phyloP scores from a whole-genome alignment of 2,888 invertebrate species.

The Tethea ocularis region DNA sequence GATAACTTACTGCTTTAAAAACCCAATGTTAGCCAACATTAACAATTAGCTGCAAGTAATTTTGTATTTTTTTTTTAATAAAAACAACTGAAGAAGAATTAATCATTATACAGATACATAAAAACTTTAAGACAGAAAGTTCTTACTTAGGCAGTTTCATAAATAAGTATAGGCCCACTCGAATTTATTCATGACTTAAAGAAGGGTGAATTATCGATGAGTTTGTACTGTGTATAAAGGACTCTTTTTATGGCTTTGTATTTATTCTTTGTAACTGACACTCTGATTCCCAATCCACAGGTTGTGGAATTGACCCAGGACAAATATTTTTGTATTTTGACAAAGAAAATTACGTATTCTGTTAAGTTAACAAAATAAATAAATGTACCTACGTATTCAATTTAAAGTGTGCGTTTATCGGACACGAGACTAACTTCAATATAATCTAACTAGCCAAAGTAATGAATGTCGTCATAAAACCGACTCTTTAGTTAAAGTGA shows the following conservation, averaged over 20 bases:
- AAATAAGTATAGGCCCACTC: conserved; percentile 1
- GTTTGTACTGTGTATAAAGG: background rate
- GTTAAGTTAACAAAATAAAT: too few species aligned
- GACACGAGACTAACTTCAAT: too few species aligned
- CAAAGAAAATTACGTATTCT: too few species aligned
- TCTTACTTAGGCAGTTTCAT: background rate
- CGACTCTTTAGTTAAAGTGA: conserved; percentile 58
- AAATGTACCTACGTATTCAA: too few species aligned
- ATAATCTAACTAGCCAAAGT: background rate
- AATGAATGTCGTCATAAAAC: conserved; percentile 18
- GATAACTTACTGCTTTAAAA: background rate
- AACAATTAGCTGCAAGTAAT: too few species aligned
- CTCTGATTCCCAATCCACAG: too few species aligned
- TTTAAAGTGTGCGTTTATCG: too few species aligned
- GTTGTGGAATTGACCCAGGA: too few species aligned
- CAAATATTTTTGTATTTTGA: too few species aligned
- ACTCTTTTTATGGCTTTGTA: background rate
- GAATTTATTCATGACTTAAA: conserved; percentile 3
- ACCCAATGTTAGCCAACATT: too few species aligned
- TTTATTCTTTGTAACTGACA: background rate
- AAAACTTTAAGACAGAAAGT: background rate
- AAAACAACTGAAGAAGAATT: background rate
- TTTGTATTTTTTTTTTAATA: background rate
- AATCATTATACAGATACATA: too few species aligned
- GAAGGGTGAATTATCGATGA: conserved; percentile 2